These are phyloP conservation scores for Trichonephila clavipes DNA, from an alignment of 1,140 invertebrate genomes.

Conservation along the genomic window DNA sequence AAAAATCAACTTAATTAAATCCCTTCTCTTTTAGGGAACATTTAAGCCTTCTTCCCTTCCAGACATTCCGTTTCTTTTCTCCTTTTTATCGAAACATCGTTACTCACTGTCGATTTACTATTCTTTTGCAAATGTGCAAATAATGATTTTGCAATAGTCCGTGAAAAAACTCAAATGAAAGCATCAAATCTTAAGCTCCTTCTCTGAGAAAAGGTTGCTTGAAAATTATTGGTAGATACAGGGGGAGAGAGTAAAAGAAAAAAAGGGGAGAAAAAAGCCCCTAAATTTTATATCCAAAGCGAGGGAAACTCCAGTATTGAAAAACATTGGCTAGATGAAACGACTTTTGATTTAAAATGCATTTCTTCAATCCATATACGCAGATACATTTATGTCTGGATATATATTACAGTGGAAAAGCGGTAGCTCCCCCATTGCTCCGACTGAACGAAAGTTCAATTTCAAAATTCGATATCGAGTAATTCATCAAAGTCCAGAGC, in stretches of 20 bases:
- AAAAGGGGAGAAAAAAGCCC: not conserved
- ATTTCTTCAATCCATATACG: conserved; percentile 54
- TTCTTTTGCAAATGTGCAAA: conserved; percentile 25
- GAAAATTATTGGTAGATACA: conserved; percentile 24
- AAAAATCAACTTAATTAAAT: too few species aligned
- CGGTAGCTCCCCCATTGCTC: not conserved
- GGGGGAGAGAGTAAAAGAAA: not conserved
- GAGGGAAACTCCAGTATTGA: conserved; percentile 59
- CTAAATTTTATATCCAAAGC: conserved; percentile 50
- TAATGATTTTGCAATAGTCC: conserved; percentile 34
- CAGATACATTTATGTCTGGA: conserved; percentile 71
- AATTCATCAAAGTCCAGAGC: conserved; percentile 69
- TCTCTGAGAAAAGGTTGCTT: not conserved
- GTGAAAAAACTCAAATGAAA: conserved; percentile 35
- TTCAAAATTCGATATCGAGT: conserved; percentile 74
- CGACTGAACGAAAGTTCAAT: conserved; percentile 56
- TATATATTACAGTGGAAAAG: conserved; percentile 56
- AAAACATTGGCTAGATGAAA: conserved; percentile 70
- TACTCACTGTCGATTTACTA: not conserved
- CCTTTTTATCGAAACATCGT: not conserved
- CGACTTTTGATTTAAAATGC: conserved; percentile 74
- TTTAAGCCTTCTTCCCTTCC: too few species aligned
- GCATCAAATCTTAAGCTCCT: conserved; percentile 9
- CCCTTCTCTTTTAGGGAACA: too few species aligned
- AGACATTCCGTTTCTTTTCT: too few species aligned